Conservation (phyloP, 2,113 vertebrate species). For the Hydrochoerus hydrochaeris region DNA sequence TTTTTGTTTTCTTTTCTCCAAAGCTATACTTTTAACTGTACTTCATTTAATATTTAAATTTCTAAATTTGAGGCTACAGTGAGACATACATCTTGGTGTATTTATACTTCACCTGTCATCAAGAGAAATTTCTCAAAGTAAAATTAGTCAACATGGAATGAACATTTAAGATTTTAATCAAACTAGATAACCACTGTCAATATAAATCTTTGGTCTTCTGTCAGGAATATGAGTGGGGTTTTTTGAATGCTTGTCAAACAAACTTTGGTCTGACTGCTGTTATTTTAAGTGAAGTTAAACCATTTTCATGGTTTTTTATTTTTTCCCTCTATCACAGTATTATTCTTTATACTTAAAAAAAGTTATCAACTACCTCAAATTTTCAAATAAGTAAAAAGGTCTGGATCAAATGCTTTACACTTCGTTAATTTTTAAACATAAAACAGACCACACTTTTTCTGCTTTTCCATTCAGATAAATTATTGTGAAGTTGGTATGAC, state of each 20-base stretch:
- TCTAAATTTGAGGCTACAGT: constrained; percentile 22
- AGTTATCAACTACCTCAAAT: not conserved
- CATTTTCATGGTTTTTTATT: not conserved
- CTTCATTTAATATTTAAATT: constrained; percentile 12
- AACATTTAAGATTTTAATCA: constrained; percentile 29
- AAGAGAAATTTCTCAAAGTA: constrained; percentile 24
- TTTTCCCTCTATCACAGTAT: not conserved
- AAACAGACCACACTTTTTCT: not conserved
- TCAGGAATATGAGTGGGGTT: not conserved
- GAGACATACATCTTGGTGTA: not conserved
- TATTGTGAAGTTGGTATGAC: not conserved
- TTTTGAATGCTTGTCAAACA: not conserved
- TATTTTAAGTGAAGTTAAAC: not conserved
- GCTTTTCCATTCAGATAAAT: not conserved
- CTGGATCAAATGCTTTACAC: constrained; percentile 3
- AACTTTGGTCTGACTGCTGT: not conserved
- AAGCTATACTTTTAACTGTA: not conserved
- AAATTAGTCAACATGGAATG: constrained; percentile 8
- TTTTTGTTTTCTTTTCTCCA: too few species aligned
- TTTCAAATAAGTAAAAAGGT: constrained; percentile 18
- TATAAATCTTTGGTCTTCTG: not conserved
- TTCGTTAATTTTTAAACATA: not conserved
- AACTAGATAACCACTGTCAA: not conserved
- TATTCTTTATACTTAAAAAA: not conserved
- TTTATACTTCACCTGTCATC: not conserved